Evolutionary conservation across 92 coral and sea anemone species (phyloP), one percentile per base, ranked within the genome.

Genomic region (Plumapathes pennacea): DNA sequence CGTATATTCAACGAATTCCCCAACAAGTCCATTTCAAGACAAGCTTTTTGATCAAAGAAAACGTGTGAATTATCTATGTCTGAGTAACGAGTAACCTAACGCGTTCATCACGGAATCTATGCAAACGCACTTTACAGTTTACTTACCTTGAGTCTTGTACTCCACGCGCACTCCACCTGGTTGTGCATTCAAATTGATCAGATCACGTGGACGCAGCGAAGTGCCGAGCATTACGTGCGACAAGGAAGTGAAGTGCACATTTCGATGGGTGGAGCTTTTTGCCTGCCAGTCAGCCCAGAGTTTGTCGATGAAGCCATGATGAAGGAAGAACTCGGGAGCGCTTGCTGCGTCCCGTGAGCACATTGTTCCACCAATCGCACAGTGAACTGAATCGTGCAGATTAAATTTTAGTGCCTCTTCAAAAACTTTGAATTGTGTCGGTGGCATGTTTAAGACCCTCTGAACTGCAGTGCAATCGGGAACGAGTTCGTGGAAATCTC

Each of bases 281-380:
- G 58, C 64, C 57, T 83, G 90, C 90, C 90, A 83, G 36, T 83
- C 90, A 18, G 60, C 67, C 90, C 90, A 83, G 7, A 83, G n/a
- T n/a, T 83, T 83, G 72, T 83, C 90, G 22, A 83, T 37, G 36
- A 83, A 63, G n/a, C 66, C 75, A 46, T 83, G 85, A 33, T 63
- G 90, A 15, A 71, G 38, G 34, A 83, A 83, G 24, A 77, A 83
- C 26, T 76, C 85, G 15, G 90, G 90, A 3, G 84, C 85, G 22
- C 68, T 50, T 2, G 85, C 69, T 5, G 85, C 50, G 37, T 76
- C 81, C 2, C 37, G 13, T 3, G 81, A 23, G 60, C 72, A 51
- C 90, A 83, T 83, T 0, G 84, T 76, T 0, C 85, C 90, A 31
- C 42, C 75, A 38, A 83, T 83, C 42, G 51, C 38, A 60, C 78